phyloP scores from a whole-genome alignment of 2,797 vertebrate genomes.

The Podarcis lilfordi region DNA sequence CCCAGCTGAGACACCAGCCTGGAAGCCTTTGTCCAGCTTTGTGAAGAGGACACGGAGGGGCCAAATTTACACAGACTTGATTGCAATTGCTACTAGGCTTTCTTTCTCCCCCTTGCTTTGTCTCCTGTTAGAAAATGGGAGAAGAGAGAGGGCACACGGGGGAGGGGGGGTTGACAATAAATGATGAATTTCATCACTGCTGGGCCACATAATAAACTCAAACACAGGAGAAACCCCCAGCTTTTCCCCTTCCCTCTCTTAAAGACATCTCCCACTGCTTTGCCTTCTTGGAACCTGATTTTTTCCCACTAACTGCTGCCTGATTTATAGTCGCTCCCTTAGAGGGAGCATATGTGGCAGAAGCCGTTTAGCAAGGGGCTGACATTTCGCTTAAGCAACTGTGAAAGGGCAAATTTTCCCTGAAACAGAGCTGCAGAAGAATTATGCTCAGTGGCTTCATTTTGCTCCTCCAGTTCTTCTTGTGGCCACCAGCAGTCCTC shows the following conservation, averaged over 20 bases:
- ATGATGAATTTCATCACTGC: slow-evolving; percentile 79
- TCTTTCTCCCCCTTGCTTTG: slow-evolving; percentile 80
- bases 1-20: slow-evolving; percentile 88
- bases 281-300: slow-evolving; percentile 79
- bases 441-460: background rate
- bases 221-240: slow-evolving; percentile 30
- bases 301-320: slow-evolving; percentile 84
- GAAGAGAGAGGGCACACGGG: background rate
- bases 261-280: slow-evolving; percentile 63
- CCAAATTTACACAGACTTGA: slow-evolving; percentile 88
- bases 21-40: slow-evolving; percentile 84
- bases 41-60: slow-evolving; percentile 80
- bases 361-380: slow-evolving; percentile 72
- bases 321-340: slow-evolving; percentile 88
- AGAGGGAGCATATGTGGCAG: slow-evolving; percentile 81
- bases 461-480: background rate
- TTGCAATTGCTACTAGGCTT: slow-evolving; percentile 75
- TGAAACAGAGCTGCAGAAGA: slow-evolving; percentile 43
- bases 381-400: slow-evolving; percentile 71
- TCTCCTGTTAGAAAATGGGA: slow-evolving; percentile 55
- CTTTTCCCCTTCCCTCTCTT: slow-evolving; percentile 9
- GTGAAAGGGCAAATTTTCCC: slow-evolving; percentile 67
- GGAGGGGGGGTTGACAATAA: slow-evolving; percentile 17
- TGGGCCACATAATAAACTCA: slow-evolving; percentile 70
- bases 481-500: background rate